Base-by-base conservation (phyloP, 2,113 vertebrate genomes). In the Urocolius indicus region DNA sequence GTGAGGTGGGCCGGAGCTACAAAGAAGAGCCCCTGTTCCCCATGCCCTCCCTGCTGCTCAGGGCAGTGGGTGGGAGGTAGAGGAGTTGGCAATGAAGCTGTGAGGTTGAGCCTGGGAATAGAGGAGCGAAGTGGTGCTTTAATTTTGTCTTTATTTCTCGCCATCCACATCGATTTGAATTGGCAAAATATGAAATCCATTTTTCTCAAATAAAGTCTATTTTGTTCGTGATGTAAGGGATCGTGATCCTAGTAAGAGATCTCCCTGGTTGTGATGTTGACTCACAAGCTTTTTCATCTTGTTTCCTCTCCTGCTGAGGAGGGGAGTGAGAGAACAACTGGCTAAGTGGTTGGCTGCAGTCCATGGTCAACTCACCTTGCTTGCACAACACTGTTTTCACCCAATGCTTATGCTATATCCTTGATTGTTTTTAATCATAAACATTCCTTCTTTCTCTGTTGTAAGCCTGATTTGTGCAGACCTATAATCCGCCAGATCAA, bases 31-130 rank as follows among this genome's bases (percentile, higher is more conserved):
- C 10, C 9, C 38, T 10, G 22, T 22, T 72, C 36, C 24, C 22
- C 3, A 1, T 5, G 11, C 3, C 20, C 17, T 41, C 14, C 1
- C 2, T 48, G n/a, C 20, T 0, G 1, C 23, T 10, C 0, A 0
- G 32, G 54, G 29, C 2, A 2, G 5, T 16, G n/a, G 24, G 11
- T 19, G 24, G 46, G 46, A 92, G 38, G 30, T 9, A 22, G n/a
- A 23, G 38, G n/a, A 20, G 12, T 10, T 55, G 30, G 54, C 27
- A 32, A 27, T 22, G 9, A 23, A 36, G 11, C 11, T n/a, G 21
- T 0, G 10, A 80, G 30, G 32, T 26, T 19, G 17, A 46, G 27
- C 34, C 34, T 59, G 46, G 22, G 16, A 89, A 67, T 41, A 0
- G 14, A 7, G 3, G 4, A 24, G n/a, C 2, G 11, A 71, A 14